Percentiles rank a stretch among this genome's conserved stretches.
Conservation (phyloP, 2,113 vertebrate species). For the Thalassarche chlororhynchos region DNA sequence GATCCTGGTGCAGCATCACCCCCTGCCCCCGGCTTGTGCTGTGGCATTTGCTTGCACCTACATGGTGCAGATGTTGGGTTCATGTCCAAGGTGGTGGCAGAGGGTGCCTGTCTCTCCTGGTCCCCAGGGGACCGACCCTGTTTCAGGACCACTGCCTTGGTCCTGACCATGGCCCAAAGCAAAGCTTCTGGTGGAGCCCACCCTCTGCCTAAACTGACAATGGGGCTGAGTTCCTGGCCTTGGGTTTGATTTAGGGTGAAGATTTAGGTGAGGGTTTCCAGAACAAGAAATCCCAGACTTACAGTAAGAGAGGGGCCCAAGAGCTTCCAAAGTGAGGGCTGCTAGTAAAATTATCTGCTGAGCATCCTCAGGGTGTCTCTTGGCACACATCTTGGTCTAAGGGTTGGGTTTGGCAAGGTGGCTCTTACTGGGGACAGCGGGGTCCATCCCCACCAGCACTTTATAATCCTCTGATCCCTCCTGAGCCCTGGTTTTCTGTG, state of each 20-base stretch:
- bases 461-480: neutral
- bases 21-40: neutral
- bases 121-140: neutral
- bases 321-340: neutral
- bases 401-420: no score
- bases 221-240: neutral
- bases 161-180: neutral
- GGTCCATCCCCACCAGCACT: neutral
- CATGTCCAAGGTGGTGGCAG: neutral
- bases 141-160: neutral
- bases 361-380: neutral
- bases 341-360: neutral
- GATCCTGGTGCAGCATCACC: neutral
- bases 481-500: neutral
- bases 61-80: neutral
- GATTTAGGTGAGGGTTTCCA: neutral
- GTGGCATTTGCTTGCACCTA: neutral
- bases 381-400: neutral
- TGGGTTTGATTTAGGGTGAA: neutral
- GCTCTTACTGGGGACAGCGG: fast-evolving
- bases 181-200: neutral
- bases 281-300: neutral
- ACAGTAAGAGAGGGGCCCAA: neutral
- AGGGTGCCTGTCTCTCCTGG: neutral
- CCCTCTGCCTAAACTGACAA: neutral